Conservation (phyloP, 2,113 vertebrate genomes). For the Eonycteris spelaea region DNA sequence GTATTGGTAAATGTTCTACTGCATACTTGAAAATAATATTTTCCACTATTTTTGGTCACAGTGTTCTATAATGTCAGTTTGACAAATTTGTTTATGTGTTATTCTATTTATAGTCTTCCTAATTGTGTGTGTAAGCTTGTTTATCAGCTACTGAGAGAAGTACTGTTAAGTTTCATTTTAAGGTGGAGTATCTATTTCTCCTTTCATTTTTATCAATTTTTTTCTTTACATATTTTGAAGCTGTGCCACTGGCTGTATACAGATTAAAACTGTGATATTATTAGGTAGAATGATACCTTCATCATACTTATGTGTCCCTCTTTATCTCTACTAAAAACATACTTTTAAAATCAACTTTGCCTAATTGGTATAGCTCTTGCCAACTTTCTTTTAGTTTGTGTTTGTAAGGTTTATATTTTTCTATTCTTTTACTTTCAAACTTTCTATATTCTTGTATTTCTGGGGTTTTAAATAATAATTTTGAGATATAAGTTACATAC, state of each 20-base stretch:
- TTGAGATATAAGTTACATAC: background rate
- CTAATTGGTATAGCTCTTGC: background rate
- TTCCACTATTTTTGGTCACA: background rate
- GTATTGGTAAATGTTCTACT: background rate
- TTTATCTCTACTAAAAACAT: background rate
- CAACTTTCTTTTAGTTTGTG: background rate
- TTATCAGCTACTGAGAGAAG: background rate
- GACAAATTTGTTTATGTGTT: background rate
- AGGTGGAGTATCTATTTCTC: background rate
- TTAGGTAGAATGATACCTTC: background rate
- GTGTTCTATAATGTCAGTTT: background rate
- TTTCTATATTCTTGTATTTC: background rate
- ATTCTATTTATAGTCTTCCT: background rate
- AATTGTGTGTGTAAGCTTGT: background rate
- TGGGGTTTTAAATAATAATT: background rate
- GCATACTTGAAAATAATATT: background rate
- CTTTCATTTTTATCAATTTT: background rate
- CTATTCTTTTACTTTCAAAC: background rate
- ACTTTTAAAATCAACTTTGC: background rate
- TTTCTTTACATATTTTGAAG: background rate
- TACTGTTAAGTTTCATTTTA: background rate
- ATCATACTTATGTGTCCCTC: background rate
- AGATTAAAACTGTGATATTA: background rate
- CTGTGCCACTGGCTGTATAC: background rate
- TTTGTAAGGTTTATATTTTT: background rate